These are phyloP conservation scores for Tinea semifulvella DNA, from an alignment of 2,888 invertebrate species.

Conservation along the genomic window DNA sequence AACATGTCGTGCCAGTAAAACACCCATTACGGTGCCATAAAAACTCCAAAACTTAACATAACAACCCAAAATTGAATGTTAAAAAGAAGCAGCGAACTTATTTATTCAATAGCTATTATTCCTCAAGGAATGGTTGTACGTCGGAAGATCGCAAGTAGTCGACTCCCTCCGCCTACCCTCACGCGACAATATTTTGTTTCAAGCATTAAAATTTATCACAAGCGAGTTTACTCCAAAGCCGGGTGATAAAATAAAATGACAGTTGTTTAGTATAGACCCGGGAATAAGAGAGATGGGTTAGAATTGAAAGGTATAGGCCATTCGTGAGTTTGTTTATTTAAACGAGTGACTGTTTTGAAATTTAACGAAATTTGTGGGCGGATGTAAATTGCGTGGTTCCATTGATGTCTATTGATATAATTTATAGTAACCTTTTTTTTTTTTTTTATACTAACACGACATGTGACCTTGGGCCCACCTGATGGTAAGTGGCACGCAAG, in stretches of 20 bases:
- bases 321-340: constrained; percentile 58
- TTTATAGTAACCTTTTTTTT: too few relatives aligned
- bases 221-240: constrained; percentile 57
- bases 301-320: constrained; percentile 65
- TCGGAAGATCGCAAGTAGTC: not conserved
- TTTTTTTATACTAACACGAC: too few relatives aligned
- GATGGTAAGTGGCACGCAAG: too few relatives aligned
- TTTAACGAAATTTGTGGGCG: too few relatives aligned
- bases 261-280: constrained; percentile 62
- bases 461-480: too few relatives aligned
- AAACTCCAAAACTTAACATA: too few relatives aligned
- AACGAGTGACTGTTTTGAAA: constrained; percentile 51
- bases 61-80: not conserved
- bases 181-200: constrained; percentile 53
- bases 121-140: constrained; percentile 8
- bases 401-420: too few relatives aligned
- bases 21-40: too few relatives aligned
- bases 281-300: constrained; percentile 49
- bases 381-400: too few relatives aligned
- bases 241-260: constrained; percentile 66
- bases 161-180: constrained; percentile 2
- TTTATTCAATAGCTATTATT: constrained; percentile 6
- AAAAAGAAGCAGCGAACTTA: not conserved
- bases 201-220: constrained; percentile 63
- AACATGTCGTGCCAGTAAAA: too few relatives aligned